Evolutionary conservation across 2,113 vertebrate species (phyloP).

Genomic region (Chionis minor): DNA sequence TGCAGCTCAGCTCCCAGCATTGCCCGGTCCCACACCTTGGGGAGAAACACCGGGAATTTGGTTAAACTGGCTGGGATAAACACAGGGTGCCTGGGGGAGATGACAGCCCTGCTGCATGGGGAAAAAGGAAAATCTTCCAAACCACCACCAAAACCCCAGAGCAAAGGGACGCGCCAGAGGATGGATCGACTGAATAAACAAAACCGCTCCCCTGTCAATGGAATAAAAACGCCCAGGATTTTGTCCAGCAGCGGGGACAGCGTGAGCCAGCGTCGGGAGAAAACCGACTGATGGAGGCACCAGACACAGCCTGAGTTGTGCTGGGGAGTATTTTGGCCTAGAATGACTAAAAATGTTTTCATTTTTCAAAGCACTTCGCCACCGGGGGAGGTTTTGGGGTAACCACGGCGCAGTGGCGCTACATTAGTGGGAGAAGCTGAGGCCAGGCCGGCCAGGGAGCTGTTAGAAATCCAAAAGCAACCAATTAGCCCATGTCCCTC

Average conservation of each 20-base stretch:
- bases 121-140: neutral
- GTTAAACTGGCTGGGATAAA: neutral
- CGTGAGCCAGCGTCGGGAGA: rapidly evolving
- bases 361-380: neutral
- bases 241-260: neutral
- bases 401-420: rapidly evolving
- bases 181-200: neutral
- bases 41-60: neutral
- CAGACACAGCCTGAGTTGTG: neutral
- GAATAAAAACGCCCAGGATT: neutral
- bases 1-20: rapidly evolving
- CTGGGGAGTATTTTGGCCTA: neutral
- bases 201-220: neutral
- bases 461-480: neutral
- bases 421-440: rapidly evolving
- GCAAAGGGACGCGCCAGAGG: neutral
- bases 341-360: neutral
- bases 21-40: rapidly evolving
- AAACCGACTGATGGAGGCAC: neutral
- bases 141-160: neutral
- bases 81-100: neutral
- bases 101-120: neutral
- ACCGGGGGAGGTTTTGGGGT: neutral
- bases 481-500: neutral
- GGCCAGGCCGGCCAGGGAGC: neutral